These are phyloP conservation scores for Melanogrammus aeglefinus DNA, from an alignment of 2,797 vertebrate genomes.

Conservation along the genomic window DNA sequence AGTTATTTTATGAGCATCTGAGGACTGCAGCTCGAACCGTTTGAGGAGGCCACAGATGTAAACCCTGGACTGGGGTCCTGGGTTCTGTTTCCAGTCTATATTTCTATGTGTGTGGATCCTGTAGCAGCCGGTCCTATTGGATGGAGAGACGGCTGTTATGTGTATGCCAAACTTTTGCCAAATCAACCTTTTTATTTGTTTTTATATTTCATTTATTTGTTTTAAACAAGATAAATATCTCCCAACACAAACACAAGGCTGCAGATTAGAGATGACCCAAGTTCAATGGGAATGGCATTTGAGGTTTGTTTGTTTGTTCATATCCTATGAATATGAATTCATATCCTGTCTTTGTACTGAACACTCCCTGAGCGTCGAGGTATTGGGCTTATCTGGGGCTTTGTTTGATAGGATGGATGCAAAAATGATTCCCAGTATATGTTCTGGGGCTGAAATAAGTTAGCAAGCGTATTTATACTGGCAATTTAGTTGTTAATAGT, in stretches of 20 bases:
- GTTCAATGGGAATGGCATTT: slow-evolving; percentile 20
- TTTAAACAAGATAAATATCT: slow-evolving; percentile 38
- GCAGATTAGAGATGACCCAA: slow-evolving; percentile 62
- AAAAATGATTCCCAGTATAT: slow-evolving; percentile 7
- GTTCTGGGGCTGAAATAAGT: slow-evolving; percentile 9
- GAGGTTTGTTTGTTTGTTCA: slow-evolving; percentile 6
- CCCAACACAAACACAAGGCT: slow-evolving; percentile 27
- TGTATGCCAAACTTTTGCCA: slow-evolving; percentile 88
- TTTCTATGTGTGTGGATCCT: slow-evolving; percentile 48
- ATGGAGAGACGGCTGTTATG: slow-evolving; percentile 59
- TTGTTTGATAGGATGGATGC: neutral
- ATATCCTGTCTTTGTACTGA: slow-evolving; percentile 9
- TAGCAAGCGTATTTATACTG: slow-evolving; percentile 4
- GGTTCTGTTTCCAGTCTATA: slow-evolving; percentile 46
- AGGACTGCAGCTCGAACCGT: slow-evolving; percentile 30
- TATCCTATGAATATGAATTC: slow-evolving; percentile 10
- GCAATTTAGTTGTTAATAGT: neutral
- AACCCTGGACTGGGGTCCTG: slow-evolving; percentile 42
- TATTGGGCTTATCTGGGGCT: slow-evolving; percentile 1
- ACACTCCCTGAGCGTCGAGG: slow-evolving; percentile 24
- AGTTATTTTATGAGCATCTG: slow-evolving; percentile 35
- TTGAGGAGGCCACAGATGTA: slow-evolving; percentile 48
- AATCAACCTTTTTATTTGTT: slow-evolving; percentile 65
- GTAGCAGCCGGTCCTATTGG: slow-evolving; percentile 37
- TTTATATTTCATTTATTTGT: neutral